phyloP scores from a whole-genome alignment of 2,113 vertebrate species.

The Helogale parvula region DNA sequence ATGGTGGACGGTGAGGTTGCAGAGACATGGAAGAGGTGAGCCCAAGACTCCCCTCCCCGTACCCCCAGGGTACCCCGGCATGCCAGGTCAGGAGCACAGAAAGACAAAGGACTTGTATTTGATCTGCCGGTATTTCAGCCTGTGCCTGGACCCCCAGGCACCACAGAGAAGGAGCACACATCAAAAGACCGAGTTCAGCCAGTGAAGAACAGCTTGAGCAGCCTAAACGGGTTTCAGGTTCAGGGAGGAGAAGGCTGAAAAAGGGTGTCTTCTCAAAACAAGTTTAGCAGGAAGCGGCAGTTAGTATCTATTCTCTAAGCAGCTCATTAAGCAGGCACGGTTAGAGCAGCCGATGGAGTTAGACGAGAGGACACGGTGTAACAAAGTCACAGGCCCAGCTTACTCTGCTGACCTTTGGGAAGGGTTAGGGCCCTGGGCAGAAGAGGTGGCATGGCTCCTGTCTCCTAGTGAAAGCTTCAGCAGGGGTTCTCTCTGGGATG shows the following conservation, averaged over 20 bases:
- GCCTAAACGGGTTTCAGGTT: background rate
- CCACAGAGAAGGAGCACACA: background rate
- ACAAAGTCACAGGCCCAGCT: background rate
- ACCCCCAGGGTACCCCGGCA: background rate
- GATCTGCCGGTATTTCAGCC: constrained; percentile 1
- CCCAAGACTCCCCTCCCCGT: background rate
- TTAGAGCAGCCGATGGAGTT: constrained; percentile 45
- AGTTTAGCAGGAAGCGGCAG: constrained; percentile 53
- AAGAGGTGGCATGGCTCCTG: background rate
- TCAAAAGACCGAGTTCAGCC: constrained; percentile 55
- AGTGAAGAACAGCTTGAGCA: constrained; percentile 56
- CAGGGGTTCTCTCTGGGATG: no score
- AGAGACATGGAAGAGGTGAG: background rate
- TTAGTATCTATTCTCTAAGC: constrained; percentile 54
- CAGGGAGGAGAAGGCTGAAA: background rate
- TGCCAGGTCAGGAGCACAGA: constrained; percentile 60
- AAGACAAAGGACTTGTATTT: constrained; percentile 9
- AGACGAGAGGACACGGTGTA: constrained; percentile 42
- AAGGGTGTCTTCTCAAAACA: background rate
- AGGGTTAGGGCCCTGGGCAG: background rate
- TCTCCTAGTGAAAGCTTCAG: background rate
- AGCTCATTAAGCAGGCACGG: constrained; percentile 57
- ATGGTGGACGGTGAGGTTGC: background rate
- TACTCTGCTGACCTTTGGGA: background rate
- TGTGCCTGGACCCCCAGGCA: background rate